These are phyloP conservation scores for Odocoileus hemionus DNA, from an alignment of 2,113 vertebrate genomes.

Conservation along the genomic window DNA sequence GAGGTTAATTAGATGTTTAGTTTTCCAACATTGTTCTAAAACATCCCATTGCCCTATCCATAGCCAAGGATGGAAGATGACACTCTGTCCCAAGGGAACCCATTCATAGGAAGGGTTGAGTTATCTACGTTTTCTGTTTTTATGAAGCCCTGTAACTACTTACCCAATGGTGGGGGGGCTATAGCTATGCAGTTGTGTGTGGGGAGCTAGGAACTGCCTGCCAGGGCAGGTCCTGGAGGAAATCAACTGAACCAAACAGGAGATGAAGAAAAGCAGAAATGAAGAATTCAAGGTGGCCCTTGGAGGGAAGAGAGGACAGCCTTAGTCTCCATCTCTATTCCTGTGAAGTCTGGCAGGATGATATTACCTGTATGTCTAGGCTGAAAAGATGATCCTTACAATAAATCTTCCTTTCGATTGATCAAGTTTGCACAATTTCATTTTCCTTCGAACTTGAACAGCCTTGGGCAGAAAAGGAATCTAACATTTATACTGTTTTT, in stretches of 20 bases:
- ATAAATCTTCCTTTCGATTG: neutral
- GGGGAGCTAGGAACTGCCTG: neutral
- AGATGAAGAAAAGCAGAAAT: neutral
- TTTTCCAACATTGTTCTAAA: neutral
- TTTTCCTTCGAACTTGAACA: neutral
- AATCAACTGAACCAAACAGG: neutral
- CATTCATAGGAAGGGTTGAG: neutral
- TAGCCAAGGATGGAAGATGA: neutral
- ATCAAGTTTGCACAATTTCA: neutral
- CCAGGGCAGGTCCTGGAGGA: neutral
- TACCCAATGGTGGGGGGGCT: too few relatives aligned
- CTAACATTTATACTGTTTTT: neutral
- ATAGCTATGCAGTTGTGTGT: accelerated
- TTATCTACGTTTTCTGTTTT: neutral
- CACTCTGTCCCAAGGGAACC: neutral
- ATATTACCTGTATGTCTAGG: neutral
- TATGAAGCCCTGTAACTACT: neutral
- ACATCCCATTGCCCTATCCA: neutral
- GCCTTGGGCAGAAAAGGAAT: neutral
- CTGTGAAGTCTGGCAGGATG: neutral
- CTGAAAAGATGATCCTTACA: neutral
- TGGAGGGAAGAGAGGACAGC: neutral
- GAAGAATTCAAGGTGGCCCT: too few relatives aligned
- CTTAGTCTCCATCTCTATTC: neutral
- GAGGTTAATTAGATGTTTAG: neutral